Percentiles rank a stretch among this genome's conserved stretches.
Conservation (phyloP, 2,888 invertebrate species). For the Cryptosula pallasiana region DNA sequence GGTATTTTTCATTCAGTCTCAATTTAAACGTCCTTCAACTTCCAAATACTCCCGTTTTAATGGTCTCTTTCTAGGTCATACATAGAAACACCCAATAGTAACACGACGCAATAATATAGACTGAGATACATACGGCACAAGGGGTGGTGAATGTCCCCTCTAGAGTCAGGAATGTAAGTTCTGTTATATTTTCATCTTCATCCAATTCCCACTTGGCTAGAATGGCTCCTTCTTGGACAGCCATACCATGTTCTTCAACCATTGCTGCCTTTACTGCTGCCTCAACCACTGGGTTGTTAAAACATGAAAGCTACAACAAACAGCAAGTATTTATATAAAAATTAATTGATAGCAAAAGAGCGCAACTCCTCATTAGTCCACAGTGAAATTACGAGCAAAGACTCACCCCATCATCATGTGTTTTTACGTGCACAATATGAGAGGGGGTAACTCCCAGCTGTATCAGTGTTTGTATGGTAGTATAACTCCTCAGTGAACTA, state of each 20-base stretch:
- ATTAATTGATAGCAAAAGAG: too few species aligned
- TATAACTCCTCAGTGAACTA: conserved; percentile 62
- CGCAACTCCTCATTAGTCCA: too few species aligned
- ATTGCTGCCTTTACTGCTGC: conserved; percentile 35
- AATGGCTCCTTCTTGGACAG: conserved; percentile 37
- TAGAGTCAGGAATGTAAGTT: conserved; percentile 20
- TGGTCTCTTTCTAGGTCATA: too few species aligned
- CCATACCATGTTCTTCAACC: conserved; percentile 36
- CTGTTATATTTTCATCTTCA: conserved; percentile 24
- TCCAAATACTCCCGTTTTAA: too few species aligned
- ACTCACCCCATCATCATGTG: conserved; percentile 32
- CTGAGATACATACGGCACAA: neutral
- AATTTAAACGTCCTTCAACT: too few species aligned
- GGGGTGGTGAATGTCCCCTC: neutral
- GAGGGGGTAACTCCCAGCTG: conserved; percentile 59
- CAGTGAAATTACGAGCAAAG: too few species aligned
- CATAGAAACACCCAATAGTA: too few species aligned
- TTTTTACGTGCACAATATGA: conserved; percentile 60
- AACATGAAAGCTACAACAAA: conserved; percentile 37
- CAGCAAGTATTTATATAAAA: too few species aligned
- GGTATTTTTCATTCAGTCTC: too few species aligned
- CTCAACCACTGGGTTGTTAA: conserved; percentile 46
- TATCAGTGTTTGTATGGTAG: conserved; percentile 63
- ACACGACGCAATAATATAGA: too few species aligned
- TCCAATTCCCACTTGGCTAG: conserved; percentile 44